These are phyloP conservation scores for Drosophila ironensis DNA, from an alignment of 1,140 invertebrate genomes.

Conservation along the genomic window DNA sequence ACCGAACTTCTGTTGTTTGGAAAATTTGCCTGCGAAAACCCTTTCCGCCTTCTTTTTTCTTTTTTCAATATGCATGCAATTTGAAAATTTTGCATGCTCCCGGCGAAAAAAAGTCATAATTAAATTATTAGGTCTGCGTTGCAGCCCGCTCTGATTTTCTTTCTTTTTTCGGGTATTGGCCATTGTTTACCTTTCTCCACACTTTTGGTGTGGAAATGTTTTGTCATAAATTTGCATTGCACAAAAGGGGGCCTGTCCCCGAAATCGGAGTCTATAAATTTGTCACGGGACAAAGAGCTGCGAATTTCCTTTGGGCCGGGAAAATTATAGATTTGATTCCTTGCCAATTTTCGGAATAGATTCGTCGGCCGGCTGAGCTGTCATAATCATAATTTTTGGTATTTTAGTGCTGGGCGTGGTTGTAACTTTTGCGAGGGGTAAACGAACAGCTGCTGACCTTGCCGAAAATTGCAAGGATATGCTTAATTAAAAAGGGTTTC, in stretches of 20 bases:
- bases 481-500: conserved; percentile 30
- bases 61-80: conserved; percentile 57
- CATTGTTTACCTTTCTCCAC: conserved; percentile 72
- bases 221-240: conserved; percentile 77
- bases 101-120: conserved; percentile 60
- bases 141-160: conserved; percentile 38
- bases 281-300: conserved; percentile 30
- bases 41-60: conserved; percentile 20
- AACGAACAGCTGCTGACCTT: conserved; percentile 62
- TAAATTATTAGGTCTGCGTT: conserved; percentile 71
- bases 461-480: conserved; percentile 19
- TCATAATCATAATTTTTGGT: conserved; percentile 73
- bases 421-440: conserved; percentile 43
- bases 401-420: conserved; percentile 63
- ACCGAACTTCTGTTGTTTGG: conserved; percentile 13
- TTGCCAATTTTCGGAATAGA: conserved; percentile 20
- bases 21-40: conserved; percentile 41
- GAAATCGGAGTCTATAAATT: conserved; percentile 51
- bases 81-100: conserved; percentile 68
- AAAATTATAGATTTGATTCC: conserved; percentile 60
- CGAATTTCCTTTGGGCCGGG: conserved; percentile 26
- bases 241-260: conserved; percentile 43
- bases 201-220: conserved; percentile 50
- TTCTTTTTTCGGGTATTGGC: conserved; percentile 5
- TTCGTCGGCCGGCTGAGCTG: conserved; percentile 41